Conservation (phyloP, 2,113 vertebrate genomes). For the Callaeas wilsoni region DNA sequence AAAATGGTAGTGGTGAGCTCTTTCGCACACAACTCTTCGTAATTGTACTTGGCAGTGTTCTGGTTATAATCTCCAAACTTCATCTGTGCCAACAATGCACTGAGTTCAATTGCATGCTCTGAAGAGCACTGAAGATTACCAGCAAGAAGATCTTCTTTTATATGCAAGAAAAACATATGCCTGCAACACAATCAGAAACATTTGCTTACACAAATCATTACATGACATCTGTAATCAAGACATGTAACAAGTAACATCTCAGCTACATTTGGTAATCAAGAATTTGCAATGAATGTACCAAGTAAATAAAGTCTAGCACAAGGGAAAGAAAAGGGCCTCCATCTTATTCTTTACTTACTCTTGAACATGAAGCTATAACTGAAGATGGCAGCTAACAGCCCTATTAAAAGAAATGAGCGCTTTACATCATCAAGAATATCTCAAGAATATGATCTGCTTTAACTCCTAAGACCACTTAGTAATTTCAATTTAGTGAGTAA, state of each 20-base stretch:
- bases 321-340: background rate
- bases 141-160: slow-evolving; percentile 91
- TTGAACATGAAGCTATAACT: background rate
- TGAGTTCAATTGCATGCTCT: slow-evolving; percentile 89
- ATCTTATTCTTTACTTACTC: background rate
- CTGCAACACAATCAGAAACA: slow-evolving; percentile 66
- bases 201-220: background rate
- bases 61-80: slow-evolving; percentile 97
- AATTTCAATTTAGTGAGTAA: background rate
- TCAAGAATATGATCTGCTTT: background rate
- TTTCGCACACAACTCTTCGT: slow-evolving; percentile 85
- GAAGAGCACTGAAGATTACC: slow-evolving; percentile 89
- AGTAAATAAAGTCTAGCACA: background rate
- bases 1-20: slow-evolving; percentile 77
- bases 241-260: background rate
- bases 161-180: slow-evolving; percentile 92
- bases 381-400: background rate
- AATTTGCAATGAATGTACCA: background rate
- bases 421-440: background rate
- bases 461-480: background rate
- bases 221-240: background rate
- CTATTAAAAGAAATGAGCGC: background rate
- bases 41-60: slow-evolving; percentile 94
- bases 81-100: slow-evolving; percentile 89
- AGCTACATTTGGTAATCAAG: background rate